A percentile compares a stretch with the other conserved stretches of the same genome.
phyloP scores from a whole-genome alignment of 2,888 invertebrate genomes.

The Leptopilina syphax region DNA sequence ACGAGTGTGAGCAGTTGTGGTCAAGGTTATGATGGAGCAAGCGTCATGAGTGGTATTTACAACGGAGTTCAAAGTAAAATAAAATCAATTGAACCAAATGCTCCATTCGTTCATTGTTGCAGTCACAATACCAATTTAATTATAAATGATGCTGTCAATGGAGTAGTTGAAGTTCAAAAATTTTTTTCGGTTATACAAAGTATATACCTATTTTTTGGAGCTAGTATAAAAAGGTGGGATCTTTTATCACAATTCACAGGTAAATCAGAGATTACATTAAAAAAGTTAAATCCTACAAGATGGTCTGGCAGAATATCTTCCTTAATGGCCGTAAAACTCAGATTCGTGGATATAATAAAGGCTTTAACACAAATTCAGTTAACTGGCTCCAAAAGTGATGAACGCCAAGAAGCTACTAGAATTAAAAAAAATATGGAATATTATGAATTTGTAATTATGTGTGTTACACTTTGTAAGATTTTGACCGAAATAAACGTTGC shows the following conservation, averaged over 20 bases:
- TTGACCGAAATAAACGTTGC: conserved; percentile 56
- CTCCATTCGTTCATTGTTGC: conserved; percentile 57
- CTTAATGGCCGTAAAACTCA: neutral
- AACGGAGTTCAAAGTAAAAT: conserved; percentile 60
- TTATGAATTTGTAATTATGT: conserved; percentile 43
- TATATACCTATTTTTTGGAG: conserved; percentile 59
- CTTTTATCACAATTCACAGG: conserved; percentile 59
- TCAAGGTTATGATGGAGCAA: conserved; percentile 67
- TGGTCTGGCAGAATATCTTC: conserved; percentile 50
- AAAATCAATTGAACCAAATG: conserved; percentile 61
- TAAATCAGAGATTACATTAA: conserved; percentile 57
- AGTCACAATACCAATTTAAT: conserved; percentile 59
- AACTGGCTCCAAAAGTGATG: neutral
- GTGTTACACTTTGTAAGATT: conserved; percentile 53
- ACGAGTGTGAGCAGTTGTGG: no score
- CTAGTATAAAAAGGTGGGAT: conserved; percentile 63
- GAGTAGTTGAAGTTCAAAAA: conserved; percentile 35
- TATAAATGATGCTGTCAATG: conserved; percentile 57
- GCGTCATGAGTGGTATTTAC: conserved; percentile 64
- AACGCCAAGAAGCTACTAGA: conserved; percentile 6
- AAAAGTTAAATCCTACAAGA: conserved; percentile 66
- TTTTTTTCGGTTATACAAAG: conserved; percentile 56
- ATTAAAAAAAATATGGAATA: conserved; percentile 41
- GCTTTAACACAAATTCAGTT: neutral
- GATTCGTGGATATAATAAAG: conserved; percentile 3